Base-by-base conservation (phyloP, 2,888 invertebrate species). In the Branchellion lobata region DNA sequence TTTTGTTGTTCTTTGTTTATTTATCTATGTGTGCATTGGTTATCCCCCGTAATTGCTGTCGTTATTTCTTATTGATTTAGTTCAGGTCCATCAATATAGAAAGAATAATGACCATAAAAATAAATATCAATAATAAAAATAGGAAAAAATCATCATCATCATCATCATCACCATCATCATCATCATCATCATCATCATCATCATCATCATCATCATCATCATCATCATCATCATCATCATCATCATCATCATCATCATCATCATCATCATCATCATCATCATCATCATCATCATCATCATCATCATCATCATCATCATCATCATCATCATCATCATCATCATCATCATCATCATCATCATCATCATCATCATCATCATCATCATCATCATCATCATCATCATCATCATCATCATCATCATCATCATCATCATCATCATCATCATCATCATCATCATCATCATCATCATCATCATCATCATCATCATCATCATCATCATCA, bases 241-340 rank as follows among this genome's bases (percentile, higher is more conserved):
- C 68, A 68, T 68, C 68, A 68, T 68, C 68, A 68, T 68, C 68
- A 68, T 68, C 68, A 68, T 68, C 68, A 68, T 68, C 68, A 68
- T 68, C 68, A 68, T 68, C 68, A 68, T 68, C 68, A 68, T 68
- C 68, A 68, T 68, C 68, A 68, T 68, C 68, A 68, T 68, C 68
- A 68, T 68, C 68, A 68, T 68, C 68, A 68, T 68, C 68, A 68
- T 68, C 68, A 68, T 68, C 68, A 68, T 68, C 68, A 68, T 68
- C 68, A 68, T 68, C 68, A 68, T 68, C 68, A 68, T 68, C 68
- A 68, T 68, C 68, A 68, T 68, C 68, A 68, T 68, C 68, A 68
- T 68, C 68, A 68, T 68, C 68, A 68, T 68, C 68, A 68, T 68
- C 68, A 68, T 68, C 68, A 68, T 68, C 68, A 68, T 68, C 68